phyloP scores from a whole-genome alignment of 1,140 invertebrate genomes.

The Saccostrea cuccullata region DNA sequence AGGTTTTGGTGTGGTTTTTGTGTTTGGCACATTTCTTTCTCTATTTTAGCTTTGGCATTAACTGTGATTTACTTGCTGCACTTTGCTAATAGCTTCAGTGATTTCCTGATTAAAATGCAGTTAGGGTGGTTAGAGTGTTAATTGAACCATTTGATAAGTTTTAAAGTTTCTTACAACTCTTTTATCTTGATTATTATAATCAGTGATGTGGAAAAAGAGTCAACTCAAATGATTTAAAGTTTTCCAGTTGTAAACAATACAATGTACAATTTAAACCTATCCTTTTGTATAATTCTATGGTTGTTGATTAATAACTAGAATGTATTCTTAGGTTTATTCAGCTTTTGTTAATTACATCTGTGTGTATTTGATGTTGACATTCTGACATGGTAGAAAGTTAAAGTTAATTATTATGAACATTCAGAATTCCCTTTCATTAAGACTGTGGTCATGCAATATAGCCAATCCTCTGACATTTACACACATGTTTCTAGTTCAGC shows the following conservation, averaged over 20 bases:
- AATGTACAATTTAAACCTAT: too few species aligned
- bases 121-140: not conserved
- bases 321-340: too few species aligned
- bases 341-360: too few species aligned
- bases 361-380: too few species aligned
- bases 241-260: not conserved
- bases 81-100: not conserved
- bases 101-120: not conserved
- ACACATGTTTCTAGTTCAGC: not conserved
- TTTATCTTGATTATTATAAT: not conserved
- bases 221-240: not conserved
- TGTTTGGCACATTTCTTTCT: not conserved
- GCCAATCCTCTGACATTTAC: not conserved
- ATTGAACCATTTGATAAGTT: not conserved
- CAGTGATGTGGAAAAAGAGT: not conserved
- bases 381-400: too few species aligned
- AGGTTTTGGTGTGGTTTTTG: not conserved
- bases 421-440: too few species aligned
- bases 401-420: too few species aligned
- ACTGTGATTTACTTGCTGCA: not conserved
- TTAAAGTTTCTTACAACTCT: not conserved
- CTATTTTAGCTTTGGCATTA: not conserved
- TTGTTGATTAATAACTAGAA: too few species aligned
- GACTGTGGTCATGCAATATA: not conserved
- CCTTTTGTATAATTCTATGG: too few species aligned